These are phyloP conservation scores for Syrrhaptes paradoxus DNA, from an alignment of 2,113 vertebrate species.

Conservation along the genomic window DNA sequence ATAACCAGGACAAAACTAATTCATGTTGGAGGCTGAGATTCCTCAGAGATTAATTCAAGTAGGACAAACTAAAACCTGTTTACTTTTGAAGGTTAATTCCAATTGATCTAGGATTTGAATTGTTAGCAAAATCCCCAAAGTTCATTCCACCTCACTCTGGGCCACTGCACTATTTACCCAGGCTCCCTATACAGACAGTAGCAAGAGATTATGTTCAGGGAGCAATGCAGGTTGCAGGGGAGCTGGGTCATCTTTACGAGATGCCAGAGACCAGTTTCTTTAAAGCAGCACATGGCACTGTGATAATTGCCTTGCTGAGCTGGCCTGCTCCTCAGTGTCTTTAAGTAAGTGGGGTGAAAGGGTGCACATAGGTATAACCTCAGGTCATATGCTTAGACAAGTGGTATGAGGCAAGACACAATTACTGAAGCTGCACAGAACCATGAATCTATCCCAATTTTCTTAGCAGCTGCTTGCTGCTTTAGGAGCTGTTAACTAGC, in stretches of 20 bases:
- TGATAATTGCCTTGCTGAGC: neutral
- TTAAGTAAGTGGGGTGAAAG: slow-evolving; percentile 3
- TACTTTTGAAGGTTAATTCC: slow-evolving; percentile 35
- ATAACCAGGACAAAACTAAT: neutral
- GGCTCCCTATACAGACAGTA: neutral
- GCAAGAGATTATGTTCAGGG: neutral
- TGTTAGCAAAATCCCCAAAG: neutral
- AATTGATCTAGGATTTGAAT: neutral
- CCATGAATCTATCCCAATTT: neutral
- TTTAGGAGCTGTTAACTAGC: neutral
- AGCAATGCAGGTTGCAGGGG: neutral
- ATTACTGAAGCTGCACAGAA: neutral
- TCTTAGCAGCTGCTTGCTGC: neutral
- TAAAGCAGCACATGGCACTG: neutral
- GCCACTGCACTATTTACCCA: neutral
- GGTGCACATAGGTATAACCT: neutral
- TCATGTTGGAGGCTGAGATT: neutral
- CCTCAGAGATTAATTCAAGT: neutral
- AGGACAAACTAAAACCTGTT: neutral
- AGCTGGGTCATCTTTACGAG: neutral
- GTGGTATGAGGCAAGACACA: neutral
- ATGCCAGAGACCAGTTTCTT: neutral
- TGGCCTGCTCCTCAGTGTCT: neutral
- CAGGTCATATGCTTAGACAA: neutral
- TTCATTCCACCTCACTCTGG: neutral